Evolutionary conservation across 2,797 vertebrate genomes (phyloP).

Genomic region (Muraenolepis orangiensis): DNA sequence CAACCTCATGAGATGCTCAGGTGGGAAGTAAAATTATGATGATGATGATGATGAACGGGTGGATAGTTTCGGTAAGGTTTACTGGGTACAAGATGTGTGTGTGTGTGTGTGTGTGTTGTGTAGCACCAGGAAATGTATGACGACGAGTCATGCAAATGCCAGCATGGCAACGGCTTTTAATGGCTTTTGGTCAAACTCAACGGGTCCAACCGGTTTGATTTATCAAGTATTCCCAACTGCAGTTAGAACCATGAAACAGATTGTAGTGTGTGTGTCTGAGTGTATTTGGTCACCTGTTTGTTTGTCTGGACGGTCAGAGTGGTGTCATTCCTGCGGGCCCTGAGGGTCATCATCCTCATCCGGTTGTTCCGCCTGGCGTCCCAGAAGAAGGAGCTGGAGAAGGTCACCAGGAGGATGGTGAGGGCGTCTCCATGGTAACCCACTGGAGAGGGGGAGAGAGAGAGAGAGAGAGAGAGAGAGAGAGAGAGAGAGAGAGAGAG

Average conservation of each 20-base stretch:
- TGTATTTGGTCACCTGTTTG: not conserved
- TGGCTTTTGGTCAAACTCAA: too few species aligned
- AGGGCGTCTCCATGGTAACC: constrained; percentile 35
- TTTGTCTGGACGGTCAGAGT: constrained; percentile 65
- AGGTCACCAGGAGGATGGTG: constrained; percentile 88
- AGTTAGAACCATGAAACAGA: not conserved
- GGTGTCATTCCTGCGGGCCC: constrained; percentile 74
- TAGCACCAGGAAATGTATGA: not conserved
- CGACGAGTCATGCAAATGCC: not conserved
- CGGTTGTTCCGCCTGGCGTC: constrained; percentile 86
- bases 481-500: too few species aligned
- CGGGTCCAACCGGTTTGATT: too few species aligned
- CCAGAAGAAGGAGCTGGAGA: constrained; percentile 87
- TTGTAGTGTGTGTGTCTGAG: not conserved
- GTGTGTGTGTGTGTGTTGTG: too few species aligned
- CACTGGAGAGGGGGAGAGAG: not conserved
- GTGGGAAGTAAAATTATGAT: too few species aligned
- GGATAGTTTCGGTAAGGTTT: not conserved
- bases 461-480: too few species aligned
- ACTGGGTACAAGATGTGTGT: not conserved
- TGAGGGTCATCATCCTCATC: constrained; percentile 86
- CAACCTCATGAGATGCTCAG: not conserved
- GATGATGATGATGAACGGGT: too few species aligned
- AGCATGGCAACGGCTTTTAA: too few species aligned
- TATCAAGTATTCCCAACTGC: too few species aligned